Conservation (phyloP, 1,140 invertebrate genomes). For the Procambarus virginalis region DNA sequence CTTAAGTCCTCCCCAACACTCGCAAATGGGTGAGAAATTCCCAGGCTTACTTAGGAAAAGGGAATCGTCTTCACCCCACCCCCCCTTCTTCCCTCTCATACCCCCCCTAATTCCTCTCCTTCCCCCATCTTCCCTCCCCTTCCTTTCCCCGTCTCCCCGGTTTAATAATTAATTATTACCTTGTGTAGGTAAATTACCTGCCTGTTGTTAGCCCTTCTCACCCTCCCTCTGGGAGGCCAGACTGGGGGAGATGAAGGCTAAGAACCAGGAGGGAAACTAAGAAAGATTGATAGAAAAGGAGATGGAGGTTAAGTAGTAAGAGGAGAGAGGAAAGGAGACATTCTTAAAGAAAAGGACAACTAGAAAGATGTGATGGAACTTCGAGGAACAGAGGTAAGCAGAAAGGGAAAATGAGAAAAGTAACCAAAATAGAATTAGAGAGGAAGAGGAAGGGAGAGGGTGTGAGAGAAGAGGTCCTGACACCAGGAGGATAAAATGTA, state of each 20-base stretch:
- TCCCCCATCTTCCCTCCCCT: not conserved
- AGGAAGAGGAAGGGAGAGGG: not conserved
- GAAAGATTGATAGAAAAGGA: not conserved
- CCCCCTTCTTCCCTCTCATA: not conserved
- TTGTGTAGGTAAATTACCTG: conserved; percentile 60
- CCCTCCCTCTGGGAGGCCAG: not conserved
- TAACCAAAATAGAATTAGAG: conserved; percentile 5
- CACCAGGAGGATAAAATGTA: not conserved
- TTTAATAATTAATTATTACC: conserved; percentile 56
- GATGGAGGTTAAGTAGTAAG: not conserved
- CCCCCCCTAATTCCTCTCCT: not conserved
- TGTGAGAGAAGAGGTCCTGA: not conserved
- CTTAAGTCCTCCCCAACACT: not conserved
- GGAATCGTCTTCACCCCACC: not conserved
- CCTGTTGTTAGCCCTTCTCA: conserved; percentile 3
- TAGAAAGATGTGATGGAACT: too few species aligned
- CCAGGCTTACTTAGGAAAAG: conserved; percentile 10
- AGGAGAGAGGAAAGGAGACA: not conserved
- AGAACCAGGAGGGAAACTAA: not conserved
- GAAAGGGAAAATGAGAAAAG: not conserved
- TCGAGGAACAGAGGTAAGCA: too few species aligned
- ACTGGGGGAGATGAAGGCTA: not conserved
- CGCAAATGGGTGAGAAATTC: conserved; percentile 16
- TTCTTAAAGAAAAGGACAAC: too few species aligned
- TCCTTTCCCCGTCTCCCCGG: not conserved